Percentiles rank a stretch among this genome's conserved stretches.
These are phyloP conservation scores for Emydoidea blandingii DNA, from an alignment of 2,797 vertebrate species.

Conservation along the genomic window DNA sequence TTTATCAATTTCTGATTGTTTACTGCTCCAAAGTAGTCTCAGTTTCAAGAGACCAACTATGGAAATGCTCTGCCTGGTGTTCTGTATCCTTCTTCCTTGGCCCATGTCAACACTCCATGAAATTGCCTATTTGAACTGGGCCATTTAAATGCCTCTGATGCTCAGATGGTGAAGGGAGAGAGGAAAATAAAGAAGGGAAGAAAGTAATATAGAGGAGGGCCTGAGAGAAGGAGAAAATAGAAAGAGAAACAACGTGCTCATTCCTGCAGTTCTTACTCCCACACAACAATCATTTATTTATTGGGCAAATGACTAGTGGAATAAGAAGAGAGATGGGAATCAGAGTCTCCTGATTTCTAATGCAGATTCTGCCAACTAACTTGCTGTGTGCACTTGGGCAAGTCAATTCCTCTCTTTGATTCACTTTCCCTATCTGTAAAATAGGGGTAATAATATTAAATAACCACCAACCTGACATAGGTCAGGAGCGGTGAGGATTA, in stretches of 20 bases:
- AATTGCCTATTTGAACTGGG: not conserved
- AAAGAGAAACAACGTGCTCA: not conserved
- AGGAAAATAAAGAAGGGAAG: not conserved
- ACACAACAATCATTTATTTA: not conserved
- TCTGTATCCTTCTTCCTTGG: not conserved
- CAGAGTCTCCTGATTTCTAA: not conserved
- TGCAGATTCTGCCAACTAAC: not conserved
- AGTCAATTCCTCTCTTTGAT: not conserved
- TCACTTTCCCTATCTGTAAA: not conserved
- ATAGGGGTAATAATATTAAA: not conserved
- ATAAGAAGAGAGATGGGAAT: not conserved
- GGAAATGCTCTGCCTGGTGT: not conserved
- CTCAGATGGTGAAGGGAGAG: not conserved
- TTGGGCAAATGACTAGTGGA: not conserved
- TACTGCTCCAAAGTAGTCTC: not conserved
- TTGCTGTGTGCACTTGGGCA: slow-evolving; percentile 14
- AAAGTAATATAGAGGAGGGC: not conserved
- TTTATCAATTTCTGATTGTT: not conserved
- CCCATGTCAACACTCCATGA: not conserved
- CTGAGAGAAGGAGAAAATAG: not conserved
- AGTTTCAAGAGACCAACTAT: not conserved
- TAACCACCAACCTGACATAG: not conserved
- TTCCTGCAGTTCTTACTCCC: not conserved
- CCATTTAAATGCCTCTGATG: not conserved
- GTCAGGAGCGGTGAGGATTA: not conserved